Conservation (phyloP, 2,797 vertebrate genomes). For the Manis javanica region DNA sequence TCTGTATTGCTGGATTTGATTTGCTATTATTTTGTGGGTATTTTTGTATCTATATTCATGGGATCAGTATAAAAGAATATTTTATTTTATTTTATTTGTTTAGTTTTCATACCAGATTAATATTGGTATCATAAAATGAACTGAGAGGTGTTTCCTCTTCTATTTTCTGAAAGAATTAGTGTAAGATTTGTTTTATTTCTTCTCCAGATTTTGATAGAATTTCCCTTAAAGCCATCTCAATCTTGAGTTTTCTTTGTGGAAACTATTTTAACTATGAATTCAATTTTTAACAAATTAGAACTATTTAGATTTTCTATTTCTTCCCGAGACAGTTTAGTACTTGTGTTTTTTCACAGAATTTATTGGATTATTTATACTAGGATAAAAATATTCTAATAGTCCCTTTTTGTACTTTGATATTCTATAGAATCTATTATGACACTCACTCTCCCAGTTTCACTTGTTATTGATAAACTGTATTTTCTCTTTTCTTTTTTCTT, state of each 20-base stretch:
- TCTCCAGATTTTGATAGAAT: background rate
- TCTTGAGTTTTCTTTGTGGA: background rate
- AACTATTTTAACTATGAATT: background rate
- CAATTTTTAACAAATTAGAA: background rate
- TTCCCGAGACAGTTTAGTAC: background rate
- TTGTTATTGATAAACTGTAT: background rate
- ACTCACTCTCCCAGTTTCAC: background rate
- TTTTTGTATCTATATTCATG: background rate
- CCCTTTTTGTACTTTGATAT: background rate
- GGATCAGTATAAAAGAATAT: too few species aligned
- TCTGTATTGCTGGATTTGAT: background rate
- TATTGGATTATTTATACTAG: background rate
- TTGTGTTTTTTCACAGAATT: background rate
- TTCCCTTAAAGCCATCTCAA: background rate
- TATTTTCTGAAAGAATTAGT: constrained; percentile 8
- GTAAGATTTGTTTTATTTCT: background rate
- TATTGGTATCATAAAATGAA: background rate
- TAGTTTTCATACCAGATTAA: background rate
- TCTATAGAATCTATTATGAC: background rate
- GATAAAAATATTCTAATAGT: background rate
- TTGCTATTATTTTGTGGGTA: background rate
- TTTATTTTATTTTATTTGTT: background rate
- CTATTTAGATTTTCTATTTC: background rate
- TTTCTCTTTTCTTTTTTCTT: background rate
- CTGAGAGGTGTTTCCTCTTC: background rate